Evolutionary conservation across 2,113 vertebrate genomes (phyloP).

Genomic region (Nesoenas mayeri): DNA sequence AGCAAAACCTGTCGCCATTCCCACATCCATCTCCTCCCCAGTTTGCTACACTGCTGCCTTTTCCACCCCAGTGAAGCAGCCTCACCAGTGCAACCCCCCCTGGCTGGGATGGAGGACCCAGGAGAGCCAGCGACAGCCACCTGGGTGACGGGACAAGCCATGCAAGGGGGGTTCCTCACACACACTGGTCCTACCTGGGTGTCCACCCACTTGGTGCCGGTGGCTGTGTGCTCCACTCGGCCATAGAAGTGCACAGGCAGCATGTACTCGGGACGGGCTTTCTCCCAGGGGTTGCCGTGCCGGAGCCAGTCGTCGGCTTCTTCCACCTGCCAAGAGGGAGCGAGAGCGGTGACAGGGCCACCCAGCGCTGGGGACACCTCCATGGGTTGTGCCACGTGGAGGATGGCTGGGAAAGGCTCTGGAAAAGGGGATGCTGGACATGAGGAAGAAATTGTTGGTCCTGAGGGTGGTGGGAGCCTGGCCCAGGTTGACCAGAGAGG

Average conservation of each 20-base stretch:
- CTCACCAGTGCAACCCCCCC: fast-evolving
- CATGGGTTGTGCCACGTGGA: background rate
- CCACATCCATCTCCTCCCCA: fast-evolving
- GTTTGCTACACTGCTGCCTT: background rate
- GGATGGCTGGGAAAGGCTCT: background rate
- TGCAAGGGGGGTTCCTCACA: fast-evolving
- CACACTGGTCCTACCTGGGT: slow-evolving; percentile 81
- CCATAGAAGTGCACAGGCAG: slow-evolving; percentile 95
- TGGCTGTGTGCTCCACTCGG: slow-evolving; percentile 77
- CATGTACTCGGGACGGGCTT: slow-evolving; percentile 95
- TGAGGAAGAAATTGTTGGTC: too few species aligned
- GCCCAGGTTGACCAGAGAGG: too few species aligned
- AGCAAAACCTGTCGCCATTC: background rate
- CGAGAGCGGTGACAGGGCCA: fast-evolving
- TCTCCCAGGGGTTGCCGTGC: slow-evolving; percentile 97
- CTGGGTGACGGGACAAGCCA: fast-evolving
- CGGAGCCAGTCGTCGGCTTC: slow-evolving; percentile 96
- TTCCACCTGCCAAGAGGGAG: slow-evolving; percentile 80
- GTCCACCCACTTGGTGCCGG: slow-evolving; percentile 86
- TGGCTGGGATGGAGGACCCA: background rate
- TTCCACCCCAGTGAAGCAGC: background rate
- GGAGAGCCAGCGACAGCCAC: background rate
- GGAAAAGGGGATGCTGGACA: background rate
- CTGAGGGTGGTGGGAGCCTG: too few species aligned
- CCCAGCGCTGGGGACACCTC: background rate